Base-by-base conservation (phyloP, 2,888 invertebrate species). In the Dasysyrphus albostriatus region DNA sequence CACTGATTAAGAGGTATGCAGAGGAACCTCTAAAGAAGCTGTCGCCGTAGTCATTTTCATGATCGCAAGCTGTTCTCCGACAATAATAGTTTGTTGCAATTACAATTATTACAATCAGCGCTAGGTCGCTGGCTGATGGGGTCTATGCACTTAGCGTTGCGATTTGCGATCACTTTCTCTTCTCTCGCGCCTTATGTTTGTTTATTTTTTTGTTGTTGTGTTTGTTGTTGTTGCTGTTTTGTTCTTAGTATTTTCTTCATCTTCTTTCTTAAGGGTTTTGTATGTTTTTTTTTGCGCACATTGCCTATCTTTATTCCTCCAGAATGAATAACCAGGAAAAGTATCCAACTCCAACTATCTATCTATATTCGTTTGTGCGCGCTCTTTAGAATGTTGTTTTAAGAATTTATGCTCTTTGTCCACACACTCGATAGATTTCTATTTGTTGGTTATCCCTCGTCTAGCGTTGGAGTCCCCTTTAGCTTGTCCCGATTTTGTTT, bases 181-280 rank as follows among this genome's bases (percentile, higher is more conserved):
- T 74, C 88, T 84, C 81, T 85, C 51, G 82, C 76, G 79, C 63
- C 29, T 59, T 70, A 14, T 14, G 39, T 29, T 73, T 89, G 89
- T 90, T 88, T 89, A 89, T 89, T 90, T 90, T 90, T 90, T 90
- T 89, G 90, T 90, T 89, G 88, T 89, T 24, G 3, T 24, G 24
- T 1, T 24, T 24, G 24, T 24, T 24, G 24, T 3, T 24, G 24
- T 24, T 89, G 89, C 88, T 88, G 24, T 67, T 58, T 89, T 88
- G 24, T 67, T 58, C 39, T 63, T 6, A 10, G n/a, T 67, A 24
- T 24, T 24, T 89, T 89, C 89, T 89, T 90, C 88, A n/a, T 37
- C 74, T 88, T 72, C 56, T 69, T 88, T 77, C 84, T 81, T 75
- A 84, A 83, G 82, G 84, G 88, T 73, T 59, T 82, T 75, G 16